Evolutionary conservation across 2,113 vertebrate genomes (phyloP).

Genomic region (Hippocampus zosterae): DNA sequence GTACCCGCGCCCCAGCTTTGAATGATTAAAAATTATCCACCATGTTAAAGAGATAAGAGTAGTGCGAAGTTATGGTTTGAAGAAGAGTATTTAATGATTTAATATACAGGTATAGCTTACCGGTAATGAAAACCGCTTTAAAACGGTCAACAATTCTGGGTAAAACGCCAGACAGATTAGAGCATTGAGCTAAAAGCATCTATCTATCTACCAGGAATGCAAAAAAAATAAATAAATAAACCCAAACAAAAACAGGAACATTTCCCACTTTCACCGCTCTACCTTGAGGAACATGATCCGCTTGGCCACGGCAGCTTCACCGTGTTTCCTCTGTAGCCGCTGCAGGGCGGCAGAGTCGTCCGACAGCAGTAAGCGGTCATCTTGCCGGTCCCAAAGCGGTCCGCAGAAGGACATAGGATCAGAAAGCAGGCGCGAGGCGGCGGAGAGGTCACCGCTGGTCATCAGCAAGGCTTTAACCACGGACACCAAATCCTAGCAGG

Average conservation of each 20-base stretch:
- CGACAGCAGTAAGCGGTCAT: slow-evolving; percentile 56
- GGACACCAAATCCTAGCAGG: slow-evolving; percentile 66
- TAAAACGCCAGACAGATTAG: slow-evolving; percentile 3
- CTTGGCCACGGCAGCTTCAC: slow-evolving; percentile 53
- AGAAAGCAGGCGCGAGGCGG: slow-evolving; percentile 71
- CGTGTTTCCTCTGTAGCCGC: slow-evolving; percentile 60
- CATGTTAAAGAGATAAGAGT: neutral
- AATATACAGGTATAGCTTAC: neutral
- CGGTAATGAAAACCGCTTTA: neutral
- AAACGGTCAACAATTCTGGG: neutral
- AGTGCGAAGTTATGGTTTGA: neutral
- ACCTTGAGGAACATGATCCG: slow-evolving; percentile 60
- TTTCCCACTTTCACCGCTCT: slow-evolving; percentile 29
- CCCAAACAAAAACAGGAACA: neutral
- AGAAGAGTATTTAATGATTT: neutral
- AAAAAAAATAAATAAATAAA: neutral
- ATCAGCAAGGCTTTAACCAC: slow-evolving; percentile 86
- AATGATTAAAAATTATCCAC: neutral
- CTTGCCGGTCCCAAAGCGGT: slow-evolving; percentile 51
- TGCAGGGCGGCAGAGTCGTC: slow-evolving; percentile 19
- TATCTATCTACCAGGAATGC: neutral
- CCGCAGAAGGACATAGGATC: slow-evolving; percentile 11
- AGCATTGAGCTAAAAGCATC: neutral
- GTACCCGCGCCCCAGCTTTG: too few relatives aligned
- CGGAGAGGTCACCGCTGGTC: slow-evolving; percentile 79